Conservation (phyloP, 2,113 vertebrate genomes). For the Leptosomus discolor region DNA sequence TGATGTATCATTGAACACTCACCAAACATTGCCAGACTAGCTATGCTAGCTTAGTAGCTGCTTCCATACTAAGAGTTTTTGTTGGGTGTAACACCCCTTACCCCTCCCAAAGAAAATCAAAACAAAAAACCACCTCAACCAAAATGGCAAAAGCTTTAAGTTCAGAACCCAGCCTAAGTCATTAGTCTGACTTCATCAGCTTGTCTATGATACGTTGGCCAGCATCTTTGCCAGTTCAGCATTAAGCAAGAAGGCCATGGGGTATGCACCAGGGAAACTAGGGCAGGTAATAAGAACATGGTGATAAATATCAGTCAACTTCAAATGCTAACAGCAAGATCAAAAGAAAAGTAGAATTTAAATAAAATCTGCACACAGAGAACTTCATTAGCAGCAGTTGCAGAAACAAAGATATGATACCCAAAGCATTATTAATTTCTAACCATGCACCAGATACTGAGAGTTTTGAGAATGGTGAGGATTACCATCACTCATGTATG, state of each 20-base stretch:
- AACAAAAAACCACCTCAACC: background rate
- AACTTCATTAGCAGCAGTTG: background rate
- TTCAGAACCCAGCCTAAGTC: background rate
- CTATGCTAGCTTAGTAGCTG: background rate
- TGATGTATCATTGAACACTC: background rate
- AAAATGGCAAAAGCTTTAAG: background rate
- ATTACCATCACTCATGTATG: background rate
- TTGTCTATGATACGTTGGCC: background rate
- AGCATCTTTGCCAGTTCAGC: slow-evolving; percentile 13
- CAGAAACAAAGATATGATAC: background rate
- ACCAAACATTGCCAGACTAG: background rate
- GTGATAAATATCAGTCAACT: slow-evolving; percentile 42
- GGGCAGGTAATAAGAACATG: background rate
- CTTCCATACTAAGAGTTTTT: background rate
- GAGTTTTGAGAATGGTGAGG: background rate
- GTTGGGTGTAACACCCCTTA: background rate
- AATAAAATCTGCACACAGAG: slow-evolving; percentile 9
- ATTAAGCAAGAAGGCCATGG: slow-evolving; percentile 38
- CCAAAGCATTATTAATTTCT: background rate
- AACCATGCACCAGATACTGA: background rate
- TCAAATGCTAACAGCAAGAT: slow-evolving; percentile 39
- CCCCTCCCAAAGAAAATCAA: background rate
- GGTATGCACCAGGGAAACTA: slow-evolving; percentile 41
- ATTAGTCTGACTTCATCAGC: slow-evolving; percentile 9
- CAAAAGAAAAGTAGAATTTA: slow-evolving; percentile 44